These are phyloP conservation scores for Opisthocomus hoazin DNA, from an alignment of 2,113 vertebrate genomes.

Conservation along the genomic window DNA sequence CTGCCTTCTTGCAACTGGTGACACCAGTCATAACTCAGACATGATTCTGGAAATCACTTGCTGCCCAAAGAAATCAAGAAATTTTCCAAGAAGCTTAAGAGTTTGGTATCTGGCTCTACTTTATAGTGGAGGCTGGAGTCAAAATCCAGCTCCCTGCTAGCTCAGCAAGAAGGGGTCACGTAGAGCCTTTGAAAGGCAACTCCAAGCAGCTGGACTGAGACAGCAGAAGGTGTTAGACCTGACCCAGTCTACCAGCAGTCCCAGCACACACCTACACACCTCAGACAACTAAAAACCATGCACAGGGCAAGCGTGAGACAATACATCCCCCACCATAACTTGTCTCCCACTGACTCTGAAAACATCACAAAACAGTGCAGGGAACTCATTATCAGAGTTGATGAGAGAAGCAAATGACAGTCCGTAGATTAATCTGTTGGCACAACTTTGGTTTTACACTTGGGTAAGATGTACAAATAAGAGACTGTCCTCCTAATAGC, in stretches of 20 bases:
- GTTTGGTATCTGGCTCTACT: not conserved
- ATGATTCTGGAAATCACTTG: not conserved
- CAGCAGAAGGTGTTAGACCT: not conserved
- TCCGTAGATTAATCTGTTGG: not conserved
- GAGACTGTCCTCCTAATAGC: not conserved
- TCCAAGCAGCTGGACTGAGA: not conserved
- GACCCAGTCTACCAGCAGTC: not conserved
- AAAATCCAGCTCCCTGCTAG: not conserved
- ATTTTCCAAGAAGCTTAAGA: not conserved
- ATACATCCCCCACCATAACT: rapidly evolving
- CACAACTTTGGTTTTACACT: not conserved
- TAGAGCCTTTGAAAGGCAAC: not conserved
- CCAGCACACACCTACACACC: not conserved
- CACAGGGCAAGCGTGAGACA: not conserved
- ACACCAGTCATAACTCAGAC: not conserved
- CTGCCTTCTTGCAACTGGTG: not conserved
- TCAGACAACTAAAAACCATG: not conserved
- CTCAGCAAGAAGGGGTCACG: not conserved
- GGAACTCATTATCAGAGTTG: not conserved
- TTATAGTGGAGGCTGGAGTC: too few species aligned
- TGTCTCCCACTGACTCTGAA: rapidly evolving
- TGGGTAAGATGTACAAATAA: not conserved
- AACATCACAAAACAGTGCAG: rapidly evolving
- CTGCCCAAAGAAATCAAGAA: not conserved
- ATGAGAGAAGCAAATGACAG: not conserved